phyloP scores from a whole-genome alignment of 2,888 invertebrate species.

The Sinopyrophorus schimmeli region DNA sequence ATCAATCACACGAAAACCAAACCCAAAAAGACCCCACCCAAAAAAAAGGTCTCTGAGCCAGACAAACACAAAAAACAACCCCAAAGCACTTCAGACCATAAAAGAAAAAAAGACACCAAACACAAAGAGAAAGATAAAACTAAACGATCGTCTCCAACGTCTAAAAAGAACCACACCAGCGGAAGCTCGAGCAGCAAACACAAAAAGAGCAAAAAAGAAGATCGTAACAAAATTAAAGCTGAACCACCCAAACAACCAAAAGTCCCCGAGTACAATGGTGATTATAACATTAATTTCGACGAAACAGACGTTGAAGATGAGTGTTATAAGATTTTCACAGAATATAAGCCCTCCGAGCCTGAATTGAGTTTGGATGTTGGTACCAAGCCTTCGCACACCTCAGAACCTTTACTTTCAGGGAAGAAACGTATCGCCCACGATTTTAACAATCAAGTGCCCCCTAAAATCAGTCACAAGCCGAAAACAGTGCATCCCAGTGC shows the following conservation, averaged over 20 bases:
- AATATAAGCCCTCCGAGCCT: slow-evolving; percentile 62
- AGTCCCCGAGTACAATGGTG: background rate
- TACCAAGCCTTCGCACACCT: background rate
- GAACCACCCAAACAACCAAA: slow-evolving; percentile 6
- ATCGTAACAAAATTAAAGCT: slow-evolving; percentile 22
- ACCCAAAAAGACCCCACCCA: too few species aligned
- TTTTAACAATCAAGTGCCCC: too few species aligned
- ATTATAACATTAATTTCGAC: slow-evolving; percentile 1
- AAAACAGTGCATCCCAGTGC: slow-evolving; percentile 60
- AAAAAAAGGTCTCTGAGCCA: too few species aligned
- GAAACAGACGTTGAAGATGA: slow-evolving; percentile 66
- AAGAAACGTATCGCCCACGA: slow-evolving; percentile 78
- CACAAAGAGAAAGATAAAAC: slow-evolving; percentile 35
- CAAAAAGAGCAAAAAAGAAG: slow-evolving; percentile 6
- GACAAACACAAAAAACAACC: too few species aligned
- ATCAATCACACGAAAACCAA: slow-evolving; percentile 5
- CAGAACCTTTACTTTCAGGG: slow-evolving; percentile 42
- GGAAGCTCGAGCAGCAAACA: too few species aligned
- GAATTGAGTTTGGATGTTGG: slow-evolving; percentile 16
- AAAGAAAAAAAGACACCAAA: slow-evolving; percentile 34
- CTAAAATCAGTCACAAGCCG: slow-evolving; percentile 52
- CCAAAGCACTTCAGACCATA: slow-evolving; percentile 39
- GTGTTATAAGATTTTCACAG: slow-evolving; percentile 85
- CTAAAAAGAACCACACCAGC: slow-evolving; percentile 5
- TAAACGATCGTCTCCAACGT: slow-evolving; percentile 10